Conservation (phyloP, 2,113 vertebrate genomes). For the Neodon shergylaensis region DNA sequence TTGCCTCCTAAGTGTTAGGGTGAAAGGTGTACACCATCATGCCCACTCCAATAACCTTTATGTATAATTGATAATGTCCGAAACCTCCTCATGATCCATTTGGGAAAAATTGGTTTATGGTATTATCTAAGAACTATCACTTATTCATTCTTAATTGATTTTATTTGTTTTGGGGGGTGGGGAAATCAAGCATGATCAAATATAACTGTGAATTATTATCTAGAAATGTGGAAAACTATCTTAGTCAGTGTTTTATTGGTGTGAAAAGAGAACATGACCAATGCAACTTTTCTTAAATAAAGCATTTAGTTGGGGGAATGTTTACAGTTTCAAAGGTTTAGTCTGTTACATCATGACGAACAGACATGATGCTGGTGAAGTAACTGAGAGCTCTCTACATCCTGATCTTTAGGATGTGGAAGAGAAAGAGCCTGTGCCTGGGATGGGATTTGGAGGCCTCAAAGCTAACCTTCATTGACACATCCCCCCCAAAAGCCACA, state of each 20-base stretch:
- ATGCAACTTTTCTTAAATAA: not conserved
- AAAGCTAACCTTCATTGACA: not conserved
- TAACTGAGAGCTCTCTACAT: not conserved
- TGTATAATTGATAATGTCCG: not conserved
- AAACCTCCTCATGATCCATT: not conserved
- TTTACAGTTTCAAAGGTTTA: not conserved
- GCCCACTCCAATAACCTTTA: not conserved
- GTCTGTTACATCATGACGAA: not conserved
- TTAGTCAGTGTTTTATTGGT: not conserved
- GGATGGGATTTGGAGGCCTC: not conserved
- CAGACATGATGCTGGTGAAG: not conserved
- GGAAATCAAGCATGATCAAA: not conserved
- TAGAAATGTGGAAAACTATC: not conserved
- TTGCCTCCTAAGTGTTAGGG: not conserved
- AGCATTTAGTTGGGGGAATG: not conserved
- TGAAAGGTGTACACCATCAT: not conserved
- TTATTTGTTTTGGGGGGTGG: not conserved
- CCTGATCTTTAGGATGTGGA: not conserved
- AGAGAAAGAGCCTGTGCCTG: not conserved
- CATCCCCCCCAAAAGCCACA: not conserved
- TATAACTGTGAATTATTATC: not conserved
- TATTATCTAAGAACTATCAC: not conserved
- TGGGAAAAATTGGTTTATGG: not conserved
- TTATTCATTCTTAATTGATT: not conserved
- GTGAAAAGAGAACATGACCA: not conserved